Evolutionary conservation across 1,140 invertebrate genomes (phyloP).

Genomic region (Hermatobates lingyangjiaoensis): DNA sequence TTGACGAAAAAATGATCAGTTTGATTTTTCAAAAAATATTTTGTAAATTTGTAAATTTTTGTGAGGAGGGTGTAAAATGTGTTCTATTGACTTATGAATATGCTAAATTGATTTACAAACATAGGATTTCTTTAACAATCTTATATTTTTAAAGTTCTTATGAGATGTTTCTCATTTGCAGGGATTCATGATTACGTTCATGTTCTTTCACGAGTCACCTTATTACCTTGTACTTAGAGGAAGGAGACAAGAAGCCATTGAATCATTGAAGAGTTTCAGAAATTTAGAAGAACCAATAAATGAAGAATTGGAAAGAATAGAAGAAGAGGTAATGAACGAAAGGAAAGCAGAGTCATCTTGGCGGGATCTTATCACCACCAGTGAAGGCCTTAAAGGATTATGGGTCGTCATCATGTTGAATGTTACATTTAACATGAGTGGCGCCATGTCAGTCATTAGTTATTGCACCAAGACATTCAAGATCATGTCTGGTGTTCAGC

Average conservation of each 20-base stretch:
- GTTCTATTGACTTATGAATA: too few species aligned
- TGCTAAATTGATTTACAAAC: too few species aligned
- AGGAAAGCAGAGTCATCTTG: slow-evolving; percentile 4
- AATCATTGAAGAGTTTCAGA: neutral
- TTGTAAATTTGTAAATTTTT: too few species aligned
- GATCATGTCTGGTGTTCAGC: neutral
- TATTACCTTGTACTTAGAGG: slow-evolving; percentile 1
- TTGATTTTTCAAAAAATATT: too few species aligned
- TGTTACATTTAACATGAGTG: neutral
- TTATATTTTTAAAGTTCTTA: too few species aligned
- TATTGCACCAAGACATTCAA: neutral
- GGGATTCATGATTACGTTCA: too few species aligned
- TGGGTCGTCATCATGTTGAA: neutral
- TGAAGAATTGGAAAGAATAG: neutral
- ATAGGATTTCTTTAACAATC: too few species aligned
- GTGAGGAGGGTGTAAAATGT: too few species aligned
- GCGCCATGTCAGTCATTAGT: neutral
- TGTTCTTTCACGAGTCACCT: neutral
- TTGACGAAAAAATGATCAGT: too few species aligned
- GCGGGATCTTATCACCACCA: slow-evolving; percentile 12
- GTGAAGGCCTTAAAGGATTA: slow-evolving; percentile 6
- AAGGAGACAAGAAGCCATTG: neutral
- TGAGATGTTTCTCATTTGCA: too few species aligned
- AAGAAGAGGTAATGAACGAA: neutral
- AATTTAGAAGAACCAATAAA: neutral